Evolutionary conservation across 2,888 invertebrate genomes (phyloP).

Genomic region (Diarsia brunnea): DNA sequence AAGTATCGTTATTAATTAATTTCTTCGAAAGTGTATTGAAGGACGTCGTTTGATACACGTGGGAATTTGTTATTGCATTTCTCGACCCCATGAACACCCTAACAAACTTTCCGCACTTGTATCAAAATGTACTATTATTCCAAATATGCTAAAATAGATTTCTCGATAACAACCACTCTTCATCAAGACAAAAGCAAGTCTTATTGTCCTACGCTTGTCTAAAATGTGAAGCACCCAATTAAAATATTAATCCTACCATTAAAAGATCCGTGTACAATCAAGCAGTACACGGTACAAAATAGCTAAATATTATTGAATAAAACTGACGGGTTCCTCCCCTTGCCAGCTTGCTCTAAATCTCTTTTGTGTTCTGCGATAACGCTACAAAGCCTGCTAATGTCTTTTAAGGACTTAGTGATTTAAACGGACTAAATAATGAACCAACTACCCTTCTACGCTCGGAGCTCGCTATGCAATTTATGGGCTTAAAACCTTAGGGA

Average conservation of each 20-base stretch:
- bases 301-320: slow-evolving; percentile 79
- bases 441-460: slow-evolving; percentile 83
- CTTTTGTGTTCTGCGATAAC: slow-evolving; percentile 90
- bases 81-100: no score
- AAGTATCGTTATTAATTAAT: no score
- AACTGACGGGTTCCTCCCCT: slow-evolving; percentile 80
- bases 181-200: slow-evolving; percentile 10
- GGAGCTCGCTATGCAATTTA: slow-evolving; percentile 81
- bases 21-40: no score
- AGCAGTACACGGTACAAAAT: slow-evolving; percentile 40
- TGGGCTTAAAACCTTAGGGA: slow-evolving; percentile 81
- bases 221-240: slow-evolving; percentile 44
- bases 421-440: slow-evolving; percentile 91
- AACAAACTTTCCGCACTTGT: no score
- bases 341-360: slow-evolving; percentile 82
- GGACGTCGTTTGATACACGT: no score
- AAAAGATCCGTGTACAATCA: slow-evolving; percentile 53
- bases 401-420: slow-evolving; percentile 91
- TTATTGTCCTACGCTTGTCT: slow-evolving; percentile 4
- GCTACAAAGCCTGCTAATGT: slow-evolving; percentile 90
- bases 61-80: no score
- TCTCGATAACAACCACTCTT: background rate
- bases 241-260: slow-evolving; percentile 59
- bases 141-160: background rate
- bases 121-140: no score